Percentiles rank a stretch among this genome's conserved stretches.
Conservation (phyloP, 53 echinoderm and acorn worm genomes). For the Luidia sarsii region DNA sequence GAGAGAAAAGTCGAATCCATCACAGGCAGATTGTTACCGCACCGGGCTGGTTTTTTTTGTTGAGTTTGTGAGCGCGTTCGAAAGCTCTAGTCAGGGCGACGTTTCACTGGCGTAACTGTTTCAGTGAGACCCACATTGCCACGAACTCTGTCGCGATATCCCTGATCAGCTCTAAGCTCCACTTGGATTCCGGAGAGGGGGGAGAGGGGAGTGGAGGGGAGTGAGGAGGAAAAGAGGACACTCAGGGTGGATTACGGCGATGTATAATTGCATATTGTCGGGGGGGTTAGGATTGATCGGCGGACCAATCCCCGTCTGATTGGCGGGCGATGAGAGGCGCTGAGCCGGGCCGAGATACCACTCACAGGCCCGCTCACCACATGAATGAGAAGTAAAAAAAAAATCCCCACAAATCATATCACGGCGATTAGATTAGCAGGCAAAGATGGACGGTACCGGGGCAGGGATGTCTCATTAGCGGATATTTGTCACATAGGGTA, state of each 20-base stretch:
- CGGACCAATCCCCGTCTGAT: not conserved
- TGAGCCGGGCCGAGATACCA: not conserved
- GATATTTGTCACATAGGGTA: conserved; percentile 11
- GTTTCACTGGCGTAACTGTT: too few relatives aligned
- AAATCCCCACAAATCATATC: conserved; percentile 29
- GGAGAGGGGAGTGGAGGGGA: too few relatives aligned
- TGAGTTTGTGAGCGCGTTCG: too few relatives aligned
- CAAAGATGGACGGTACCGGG: not conserved
- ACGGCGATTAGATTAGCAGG: conserved; percentile 13
- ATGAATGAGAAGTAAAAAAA: not conserved
- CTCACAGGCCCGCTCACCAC: not conserved
- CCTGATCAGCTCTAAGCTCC: too few relatives aligned
- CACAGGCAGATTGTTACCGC: too few relatives aligned
- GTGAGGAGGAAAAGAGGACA: too few relatives aligned
- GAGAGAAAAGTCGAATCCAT: too few relatives aligned
- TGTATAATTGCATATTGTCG: conserved; percentile 32
- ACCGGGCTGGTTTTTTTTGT: too few relatives aligned
- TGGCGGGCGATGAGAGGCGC: conserved; percentile 32
- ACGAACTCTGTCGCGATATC: too few relatives aligned
- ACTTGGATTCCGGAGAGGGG: too few relatives aligned
- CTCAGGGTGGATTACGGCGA: not conserved
- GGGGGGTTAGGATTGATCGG: conserved; percentile 1
- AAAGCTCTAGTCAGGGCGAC: too few relatives aligned
- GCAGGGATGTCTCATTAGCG: conserved; percentile 13
- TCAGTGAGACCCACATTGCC: too few relatives aligned